Evolutionary conservation across 92 coral and sea anemone species (phyloP).

Genomic region (Nematostella vectensis): DNA sequence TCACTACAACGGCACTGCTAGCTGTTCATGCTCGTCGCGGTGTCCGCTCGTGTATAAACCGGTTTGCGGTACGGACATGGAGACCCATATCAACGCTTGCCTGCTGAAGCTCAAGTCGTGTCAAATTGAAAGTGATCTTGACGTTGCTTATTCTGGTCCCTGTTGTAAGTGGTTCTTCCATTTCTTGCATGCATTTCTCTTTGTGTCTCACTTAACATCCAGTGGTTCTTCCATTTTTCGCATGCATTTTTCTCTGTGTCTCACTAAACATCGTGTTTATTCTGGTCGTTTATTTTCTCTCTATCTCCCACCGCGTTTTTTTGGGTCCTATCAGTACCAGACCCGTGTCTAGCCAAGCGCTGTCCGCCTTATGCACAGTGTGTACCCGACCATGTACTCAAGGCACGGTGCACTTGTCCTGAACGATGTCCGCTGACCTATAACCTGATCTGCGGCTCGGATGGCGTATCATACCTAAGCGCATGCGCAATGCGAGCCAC

Average conservation of each 20-base stretch:
- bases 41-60: constrained; percentile 45
- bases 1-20: constrained; percentile 44
- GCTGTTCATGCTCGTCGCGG: constrained; percentile 34
- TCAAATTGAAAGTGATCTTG: constrained; percentile 18
- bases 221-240: not conserved
- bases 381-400: constrained; percentile 36
- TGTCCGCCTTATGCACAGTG: constrained; percentile 82
- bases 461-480: constrained; percentile 69
- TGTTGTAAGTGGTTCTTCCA: constrained; percentile 47
- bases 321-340: constrained; percentile 20
- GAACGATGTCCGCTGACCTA: constrained; percentile 60
- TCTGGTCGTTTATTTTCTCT: too few species aligned
- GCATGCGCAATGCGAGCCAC: constrained; percentile 65
- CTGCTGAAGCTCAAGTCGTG: constrained; percentile 41
- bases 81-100: constrained; percentile 45
- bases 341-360: constrained; percentile 64
- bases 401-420: constrained; percentile 70
- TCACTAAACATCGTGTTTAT: too few species aligned
- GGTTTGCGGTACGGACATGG: constrained; percentile 49
- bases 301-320: not conserved
- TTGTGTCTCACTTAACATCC: too few species aligned
- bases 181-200: not conserved
- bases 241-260: not conserved
- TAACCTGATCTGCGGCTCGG: constrained; percentile 75
- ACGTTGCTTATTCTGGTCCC: constrained; percentile 35